Percentiles rank a stretch among this genome's conserved stretches.
Conservation (phyloP, 1,140 invertebrate species). For the Dolichoris vasculosae region DNA sequence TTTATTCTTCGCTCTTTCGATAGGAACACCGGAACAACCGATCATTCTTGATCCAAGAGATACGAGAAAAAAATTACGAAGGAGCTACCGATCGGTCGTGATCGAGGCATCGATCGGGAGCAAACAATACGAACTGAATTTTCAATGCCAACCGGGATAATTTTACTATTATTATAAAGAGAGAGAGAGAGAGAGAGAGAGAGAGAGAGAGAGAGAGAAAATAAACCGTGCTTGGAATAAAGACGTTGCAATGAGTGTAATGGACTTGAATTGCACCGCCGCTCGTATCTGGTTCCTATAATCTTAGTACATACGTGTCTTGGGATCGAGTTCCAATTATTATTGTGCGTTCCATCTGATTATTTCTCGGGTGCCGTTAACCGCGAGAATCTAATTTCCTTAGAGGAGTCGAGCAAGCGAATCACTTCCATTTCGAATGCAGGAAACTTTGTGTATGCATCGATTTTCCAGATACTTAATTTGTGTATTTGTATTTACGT, state of each 20-base stretch:
- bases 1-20: background rate
- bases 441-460: background rate
- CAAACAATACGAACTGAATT: background rate
- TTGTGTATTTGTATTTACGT: background rate
- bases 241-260: conserved; percentile 18
- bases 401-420: background rate
- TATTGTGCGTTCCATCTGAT: conserved; percentile 42
- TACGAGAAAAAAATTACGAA: background rate
- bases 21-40: background rate
- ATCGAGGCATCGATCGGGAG: background rate
- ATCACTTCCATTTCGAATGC: conserved; percentile 8
- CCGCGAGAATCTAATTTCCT: conserved; percentile 28
- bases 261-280: conserved; percentile 29
- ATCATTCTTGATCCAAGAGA: background rate
- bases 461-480: background rate
- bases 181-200: background rate
- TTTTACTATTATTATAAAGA: background rate
- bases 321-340: conserved; percentile 46
- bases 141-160: background rate
- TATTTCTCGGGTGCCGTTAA: conserved; percentile 26
- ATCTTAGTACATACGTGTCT: conserved; percentile 20
- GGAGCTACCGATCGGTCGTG: background rate
- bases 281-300: conserved; percentile 22
- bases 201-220: background rate
- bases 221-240: conserved; percentile 16